These are phyloP conservation scores for Megaleporinus macrocephalus DNA, from an alignment of 2,113 vertebrate genomes.

Conservation along the genomic window DNA sequence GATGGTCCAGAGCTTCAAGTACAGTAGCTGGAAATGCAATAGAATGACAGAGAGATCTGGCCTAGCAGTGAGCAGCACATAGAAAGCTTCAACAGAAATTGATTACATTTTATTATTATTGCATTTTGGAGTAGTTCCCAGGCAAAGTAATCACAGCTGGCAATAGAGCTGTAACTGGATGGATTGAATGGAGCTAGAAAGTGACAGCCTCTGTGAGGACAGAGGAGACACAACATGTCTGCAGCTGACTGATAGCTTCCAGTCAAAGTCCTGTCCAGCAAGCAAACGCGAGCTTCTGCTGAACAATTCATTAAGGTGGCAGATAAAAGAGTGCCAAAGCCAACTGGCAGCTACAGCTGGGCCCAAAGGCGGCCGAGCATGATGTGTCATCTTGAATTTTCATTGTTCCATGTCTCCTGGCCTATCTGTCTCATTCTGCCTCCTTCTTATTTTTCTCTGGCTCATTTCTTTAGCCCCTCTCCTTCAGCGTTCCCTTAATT, in stretches of 20 bases:
- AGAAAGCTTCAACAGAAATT: background rate
- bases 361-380: background rate
- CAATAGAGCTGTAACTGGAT: background rate
- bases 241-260: slow-evolving; percentile 27
- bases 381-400: background rate
- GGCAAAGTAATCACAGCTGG: slow-evolving; percentile 7
- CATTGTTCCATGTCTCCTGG: background rate
- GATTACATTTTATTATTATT: slow-evolving; percentile 4
- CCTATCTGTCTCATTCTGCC: background rate
- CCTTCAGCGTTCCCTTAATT: background rate
- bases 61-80: background rate
- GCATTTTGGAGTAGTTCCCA: slow-evolving; percentile 28
- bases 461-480: background rate
- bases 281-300: slow-evolving; percentile 14
- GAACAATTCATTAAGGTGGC: slow-evolving; percentile 29
- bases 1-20: background rate
- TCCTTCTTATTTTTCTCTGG: background rate
- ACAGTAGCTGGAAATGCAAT: background rate
- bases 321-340: slow-evolving; percentile 24
- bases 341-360: slow-evolving; percentile 1
- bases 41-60: background rate
- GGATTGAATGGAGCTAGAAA: slow-evolving; percentile 8
- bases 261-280: slow-evolving; percentile 4
- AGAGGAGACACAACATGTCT: slow-evolving; percentile 14
- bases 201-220: slow-evolving; percentile 11